phyloP scores from a whole-genome alignment of 2,113 vertebrate genomes.

The Ariopsis seemanni region DNA sequence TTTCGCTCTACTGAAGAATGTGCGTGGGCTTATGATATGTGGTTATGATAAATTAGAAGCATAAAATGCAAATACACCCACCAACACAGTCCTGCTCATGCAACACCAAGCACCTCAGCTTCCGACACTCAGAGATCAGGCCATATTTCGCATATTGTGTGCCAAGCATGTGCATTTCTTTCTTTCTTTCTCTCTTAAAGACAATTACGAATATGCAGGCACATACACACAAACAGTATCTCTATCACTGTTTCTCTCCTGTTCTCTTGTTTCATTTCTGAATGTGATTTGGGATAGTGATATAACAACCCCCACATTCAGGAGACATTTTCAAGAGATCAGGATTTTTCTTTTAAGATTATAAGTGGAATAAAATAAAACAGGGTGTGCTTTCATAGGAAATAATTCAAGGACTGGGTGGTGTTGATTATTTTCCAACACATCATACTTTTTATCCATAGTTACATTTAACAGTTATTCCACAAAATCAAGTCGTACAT shows the following conservation, averaged over 20 bases:
- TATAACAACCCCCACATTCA: not conserved
- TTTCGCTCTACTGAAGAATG: slow-evolving; percentile 29
- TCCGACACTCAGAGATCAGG: slow-evolving; percentile 22
- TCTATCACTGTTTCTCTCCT: not conserved
- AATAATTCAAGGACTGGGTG: not conserved
- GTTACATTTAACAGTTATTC: not conserved
- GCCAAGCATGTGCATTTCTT: slow-evolving; percentile 14
- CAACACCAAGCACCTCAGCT: slow-evolving; percentile 30
- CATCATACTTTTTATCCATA: not conserved
- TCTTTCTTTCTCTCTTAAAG: not conserved
- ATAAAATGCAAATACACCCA: slow-evolving; percentile 55
- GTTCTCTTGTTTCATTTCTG: not conserved
- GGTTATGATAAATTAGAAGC: slow-evolving; percentile 53
- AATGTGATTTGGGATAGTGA: not conserved
- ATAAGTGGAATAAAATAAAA: not conserved
- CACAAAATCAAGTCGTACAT: not conserved
- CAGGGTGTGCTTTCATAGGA: not conserved
- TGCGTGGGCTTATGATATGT: slow-evolving; percentile 55
- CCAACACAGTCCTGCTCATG: slow-evolving; percentile 45
- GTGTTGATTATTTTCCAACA: not conserved
- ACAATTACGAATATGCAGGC: slow-evolving; percentile 7
- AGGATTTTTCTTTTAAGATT: not conserved
- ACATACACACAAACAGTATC: not conserved
- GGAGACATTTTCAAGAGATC: not conserved
- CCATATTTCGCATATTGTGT: not conserved